These are phyloP conservation scores for Gallinago jamesoni DNA, from an alignment of 2,113 vertebrate species.

Conservation along the genomic window DNA sequence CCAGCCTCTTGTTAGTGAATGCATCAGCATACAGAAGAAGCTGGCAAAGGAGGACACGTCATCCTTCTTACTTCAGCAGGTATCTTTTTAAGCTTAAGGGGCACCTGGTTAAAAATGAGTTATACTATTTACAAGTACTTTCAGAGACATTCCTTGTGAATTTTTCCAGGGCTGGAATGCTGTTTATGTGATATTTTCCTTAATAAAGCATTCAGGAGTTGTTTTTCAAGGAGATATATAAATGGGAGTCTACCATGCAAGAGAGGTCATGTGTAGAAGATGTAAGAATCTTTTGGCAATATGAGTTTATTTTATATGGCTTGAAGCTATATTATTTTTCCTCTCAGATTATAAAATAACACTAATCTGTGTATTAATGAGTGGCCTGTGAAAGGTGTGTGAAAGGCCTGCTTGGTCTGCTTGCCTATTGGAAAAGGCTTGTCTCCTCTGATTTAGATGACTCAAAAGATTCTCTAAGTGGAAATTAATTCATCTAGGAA, in stretches of 20 bases:
- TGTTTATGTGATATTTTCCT: neutral
- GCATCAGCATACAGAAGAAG: neutral
- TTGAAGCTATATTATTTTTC: neutral
- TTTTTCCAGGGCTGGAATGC: neutral
- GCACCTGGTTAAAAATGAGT: neutral
- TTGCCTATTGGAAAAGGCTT: neutral
- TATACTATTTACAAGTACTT: neutral
- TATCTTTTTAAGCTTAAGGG: neutral
- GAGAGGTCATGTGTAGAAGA: neutral
- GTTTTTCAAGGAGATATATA: neutral
- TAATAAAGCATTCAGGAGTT: neutral
- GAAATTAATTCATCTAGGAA: conserved; percentile 37
- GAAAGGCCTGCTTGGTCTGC: neutral
- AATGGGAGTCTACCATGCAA: neutral
- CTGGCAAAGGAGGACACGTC: neutral
- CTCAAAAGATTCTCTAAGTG: neutral
- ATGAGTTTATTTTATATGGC: neutral
- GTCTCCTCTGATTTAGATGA: neutral
- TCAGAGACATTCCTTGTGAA: neutral
- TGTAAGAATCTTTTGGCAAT: neutral
- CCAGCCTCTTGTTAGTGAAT: neutral
- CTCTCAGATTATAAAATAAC: conserved; percentile 4
- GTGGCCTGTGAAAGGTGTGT: neutral
- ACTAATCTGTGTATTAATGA: conserved; percentile 20
- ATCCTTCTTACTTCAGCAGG: neutral